phyloP scores from a whole-genome alignment of 2,888 invertebrate species.

The Drosophila borealis region DNA sequence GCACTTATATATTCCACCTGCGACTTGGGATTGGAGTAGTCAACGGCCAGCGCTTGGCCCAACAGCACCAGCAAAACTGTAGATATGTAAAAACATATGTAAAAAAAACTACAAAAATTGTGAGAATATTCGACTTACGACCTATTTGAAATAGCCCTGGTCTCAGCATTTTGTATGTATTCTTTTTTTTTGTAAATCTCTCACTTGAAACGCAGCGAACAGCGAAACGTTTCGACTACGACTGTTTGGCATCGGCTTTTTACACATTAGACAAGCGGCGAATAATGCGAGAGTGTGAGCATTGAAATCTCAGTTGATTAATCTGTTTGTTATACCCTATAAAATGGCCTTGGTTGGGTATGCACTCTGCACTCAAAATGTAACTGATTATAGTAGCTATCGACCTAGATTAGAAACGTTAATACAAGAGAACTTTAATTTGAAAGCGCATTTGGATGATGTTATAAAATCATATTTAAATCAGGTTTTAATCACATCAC shows the following conservation, averaged over 20 bases:
- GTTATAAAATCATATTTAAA: too few relatives aligned
- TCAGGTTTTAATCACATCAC: too few relatives aligned
- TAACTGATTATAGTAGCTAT: too few relatives aligned
- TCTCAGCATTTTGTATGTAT: slow-evolving; percentile 32
- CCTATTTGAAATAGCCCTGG: slow-evolving; percentile 19
- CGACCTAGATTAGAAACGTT: too few relatives aligned
- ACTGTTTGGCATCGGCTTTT: slow-evolving; percentile 43
- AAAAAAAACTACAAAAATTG: neutral
- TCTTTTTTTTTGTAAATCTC: neutral
- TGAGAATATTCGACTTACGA: slow-evolving; percentile 45
- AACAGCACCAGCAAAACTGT: slow-evolving; percentile 42
- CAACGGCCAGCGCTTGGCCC: slow-evolving; percentile 32
- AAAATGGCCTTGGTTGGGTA: neutral
- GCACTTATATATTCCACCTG: slow-evolving; percentile 81
- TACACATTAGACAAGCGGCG: slow-evolving; percentile 35
- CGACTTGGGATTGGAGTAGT: slow-evolving; percentile 74
- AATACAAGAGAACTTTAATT: too few relatives aligned
- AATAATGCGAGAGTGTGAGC: slow-evolving; percentile 25
- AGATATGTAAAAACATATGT: neutral
- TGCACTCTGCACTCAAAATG: neutral
- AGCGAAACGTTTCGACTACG: slow-evolving; percentile 32
- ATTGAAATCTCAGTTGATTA: slow-evolving; percentile 38
- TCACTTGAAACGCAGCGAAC: slow-evolving; percentile 17
- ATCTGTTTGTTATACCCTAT: slow-evolving; percentile 31
- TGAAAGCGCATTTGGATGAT: too few relatives aligned